Evolutionary conservation across 1,140 invertebrate species (phyloP).

Genomic region (Diprion similis): DNA sequence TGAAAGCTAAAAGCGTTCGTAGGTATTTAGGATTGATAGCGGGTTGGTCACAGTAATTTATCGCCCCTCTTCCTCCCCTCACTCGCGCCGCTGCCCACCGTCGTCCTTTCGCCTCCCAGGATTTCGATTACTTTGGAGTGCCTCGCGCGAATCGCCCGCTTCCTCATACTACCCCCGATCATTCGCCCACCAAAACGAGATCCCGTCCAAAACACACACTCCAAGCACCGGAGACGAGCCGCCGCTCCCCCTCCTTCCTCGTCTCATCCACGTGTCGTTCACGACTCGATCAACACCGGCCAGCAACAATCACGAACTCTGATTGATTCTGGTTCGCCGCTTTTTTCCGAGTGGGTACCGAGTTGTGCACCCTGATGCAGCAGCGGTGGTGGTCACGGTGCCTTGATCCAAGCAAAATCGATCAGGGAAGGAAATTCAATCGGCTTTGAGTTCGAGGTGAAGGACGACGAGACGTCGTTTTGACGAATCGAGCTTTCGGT

Average conservation of each 20-base stretch:
- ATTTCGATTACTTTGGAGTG: slow-evolving; percentile 50
- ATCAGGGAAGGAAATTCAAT: no score
- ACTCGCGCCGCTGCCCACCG: slow-evolving; percentile 11
- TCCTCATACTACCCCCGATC: slow-evolving; percentile 9
- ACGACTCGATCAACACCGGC: slow-evolving; percentile 45
- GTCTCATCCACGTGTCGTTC: slow-evolving; percentile 26
- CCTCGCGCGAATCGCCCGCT: slow-evolving; percentile 10
- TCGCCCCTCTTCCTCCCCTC: slow-evolving; percentile 28
- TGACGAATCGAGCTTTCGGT: no score
- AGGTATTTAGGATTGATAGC: slow-evolving; percentile 42
- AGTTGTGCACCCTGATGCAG: no score
- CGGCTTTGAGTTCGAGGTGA: no score
- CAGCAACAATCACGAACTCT: slow-evolving; percentile 46
- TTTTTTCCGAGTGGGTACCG: no score
- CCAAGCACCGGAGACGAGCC: slow-evolving; percentile 19
- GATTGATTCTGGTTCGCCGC: slow-evolving; percentile 45
- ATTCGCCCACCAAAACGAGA: slow-evolving; percentile 38
- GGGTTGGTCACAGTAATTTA: slow-evolving; percentile 43
- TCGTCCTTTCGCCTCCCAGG: slow-evolving; percentile 30
- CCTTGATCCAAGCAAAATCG: no score
- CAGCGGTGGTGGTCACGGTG: no score
- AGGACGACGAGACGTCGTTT: no score
- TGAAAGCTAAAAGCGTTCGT: slow-evolving; percentile 33
- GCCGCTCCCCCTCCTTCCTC: not conserved
- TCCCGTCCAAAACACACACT: slow-evolving; percentile 27